Evolutionary conservation across 1,140 invertebrate species (phyloP).

Genomic region (Bombus balteatus): DNA sequence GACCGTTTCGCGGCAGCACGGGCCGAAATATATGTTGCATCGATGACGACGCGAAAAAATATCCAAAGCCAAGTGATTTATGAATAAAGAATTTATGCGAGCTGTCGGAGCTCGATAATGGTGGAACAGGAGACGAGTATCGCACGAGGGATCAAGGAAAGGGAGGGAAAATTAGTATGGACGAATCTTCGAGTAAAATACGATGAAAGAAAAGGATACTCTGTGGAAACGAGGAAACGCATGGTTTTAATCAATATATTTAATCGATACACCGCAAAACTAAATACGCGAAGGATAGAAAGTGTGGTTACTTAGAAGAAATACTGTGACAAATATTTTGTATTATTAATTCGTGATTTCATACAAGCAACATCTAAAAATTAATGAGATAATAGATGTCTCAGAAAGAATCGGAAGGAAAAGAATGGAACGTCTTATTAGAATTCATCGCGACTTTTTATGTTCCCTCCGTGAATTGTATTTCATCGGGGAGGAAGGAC

Average conservation of each 20-base stretch:
- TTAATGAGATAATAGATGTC: neutral
- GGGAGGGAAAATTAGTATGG: too few relatives aligned
- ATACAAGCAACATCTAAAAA: neutral
- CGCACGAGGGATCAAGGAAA: neutral
- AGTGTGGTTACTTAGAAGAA: too few relatives aligned
- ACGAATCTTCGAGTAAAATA: too few relatives aligned
- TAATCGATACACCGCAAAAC: too few relatives aligned
- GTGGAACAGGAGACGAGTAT: neutral
- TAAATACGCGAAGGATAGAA: too few relatives aligned
- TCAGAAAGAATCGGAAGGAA: too few relatives aligned
- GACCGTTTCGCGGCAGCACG: conserved; percentile 2
- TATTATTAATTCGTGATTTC: too few relatives aligned
- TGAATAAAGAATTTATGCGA: conserved; percentile 42
- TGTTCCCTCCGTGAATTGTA: conserved; percentile 6
- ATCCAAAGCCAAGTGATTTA: conserved; percentile 41
- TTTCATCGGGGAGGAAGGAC: neutral
- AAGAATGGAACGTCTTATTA: neutral
- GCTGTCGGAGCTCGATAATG: neutral
- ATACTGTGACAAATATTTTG: too few relatives aligned
- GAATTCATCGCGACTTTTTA: conserved; percentile 44
- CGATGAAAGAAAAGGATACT: too few relatives aligned
- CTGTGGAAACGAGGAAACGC: too few relatives aligned
- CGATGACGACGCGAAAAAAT: conserved; percentile 50
- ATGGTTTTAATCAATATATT: too few relatives aligned
- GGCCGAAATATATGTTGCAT: conserved; percentile 45